Evolutionary conservation across 2,797 vertebrate species (phyloP).

Genomic region (Anniella stebbinsi): DNA sequence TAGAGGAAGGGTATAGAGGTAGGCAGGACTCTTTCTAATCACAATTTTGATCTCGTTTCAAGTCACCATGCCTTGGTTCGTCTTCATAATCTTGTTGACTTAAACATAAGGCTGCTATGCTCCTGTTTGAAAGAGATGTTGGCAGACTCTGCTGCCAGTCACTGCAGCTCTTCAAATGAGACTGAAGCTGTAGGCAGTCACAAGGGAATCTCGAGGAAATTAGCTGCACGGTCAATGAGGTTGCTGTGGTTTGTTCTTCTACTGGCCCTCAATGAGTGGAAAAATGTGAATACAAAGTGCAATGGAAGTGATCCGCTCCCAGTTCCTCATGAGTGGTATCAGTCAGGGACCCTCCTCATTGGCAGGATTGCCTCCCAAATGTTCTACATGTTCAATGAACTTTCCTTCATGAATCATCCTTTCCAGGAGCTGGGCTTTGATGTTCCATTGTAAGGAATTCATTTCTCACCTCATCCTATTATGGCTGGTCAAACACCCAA

Average conservation of each 20-base stretch:
- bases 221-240: too few species aligned
- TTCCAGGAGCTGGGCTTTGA: background rate
- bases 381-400: background rate
- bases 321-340: slow-evolving; percentile 6
- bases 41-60: too few species aligned
- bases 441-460: background rate
- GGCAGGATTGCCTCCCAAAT: background rate
- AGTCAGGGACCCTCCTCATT: background rate
- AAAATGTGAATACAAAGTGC: background rate
- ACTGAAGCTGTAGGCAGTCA: background rate
- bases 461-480: too few species aligned
- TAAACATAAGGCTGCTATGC: too few species aligned
- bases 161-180: too few species aligned
- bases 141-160: too few species aligned
- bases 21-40: too few species aligned
- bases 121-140: too few species aligned
- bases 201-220: background rate
- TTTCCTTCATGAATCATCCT: background rate
- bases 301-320: background rate
- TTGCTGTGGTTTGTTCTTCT: background rate
- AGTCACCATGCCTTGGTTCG: fast-evolving
- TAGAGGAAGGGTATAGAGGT: too few species aligned
- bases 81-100: too few species aligned
- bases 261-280: background rate
- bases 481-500: too few species aligned